A percentile compares a stretch with the other conserved stretches of the same genome.
These are phyloP conservation scores for Glomeris marginata DNA, from an alignment of 2,888 invertebrate genomes.

Conservation along the genomic window DNA sequence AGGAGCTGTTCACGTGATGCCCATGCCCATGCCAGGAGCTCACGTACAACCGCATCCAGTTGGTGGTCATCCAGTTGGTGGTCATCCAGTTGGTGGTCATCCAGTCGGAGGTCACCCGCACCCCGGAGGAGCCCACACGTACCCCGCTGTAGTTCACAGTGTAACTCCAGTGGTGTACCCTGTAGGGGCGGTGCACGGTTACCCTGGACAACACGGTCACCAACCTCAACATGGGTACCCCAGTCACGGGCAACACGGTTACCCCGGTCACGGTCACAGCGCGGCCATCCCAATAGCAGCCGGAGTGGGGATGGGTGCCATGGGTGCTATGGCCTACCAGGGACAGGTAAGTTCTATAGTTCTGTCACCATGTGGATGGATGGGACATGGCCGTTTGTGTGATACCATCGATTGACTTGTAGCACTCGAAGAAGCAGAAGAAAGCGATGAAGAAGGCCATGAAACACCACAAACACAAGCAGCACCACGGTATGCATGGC, in stretches of 20 bases:
- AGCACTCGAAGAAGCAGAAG: slow-evolving; percentile 32
- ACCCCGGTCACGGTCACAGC: slow-evolving; percentile 7
- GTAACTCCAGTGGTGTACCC: no score
- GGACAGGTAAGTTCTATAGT: background rate
- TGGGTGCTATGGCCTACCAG: no score
- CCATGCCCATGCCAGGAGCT: no score
- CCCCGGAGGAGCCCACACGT: no score
- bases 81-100: no score
- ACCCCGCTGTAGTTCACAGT: no score
- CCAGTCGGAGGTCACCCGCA: no score
- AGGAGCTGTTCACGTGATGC: no score
- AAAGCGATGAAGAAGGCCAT: slow-evolving; percentile 31
- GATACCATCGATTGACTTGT: background rate
- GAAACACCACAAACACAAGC: slow-evolving; percentile 27
- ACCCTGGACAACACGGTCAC: background rate
- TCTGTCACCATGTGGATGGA: background rate
- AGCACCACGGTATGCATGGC: slow-evolving; percentile 35
- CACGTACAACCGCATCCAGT: no score
- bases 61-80: no score
- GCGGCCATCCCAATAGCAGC: slow-evolving; percentile 13
- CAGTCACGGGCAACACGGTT: background rate
- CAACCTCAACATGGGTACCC: background rate
- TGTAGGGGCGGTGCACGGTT: no score
- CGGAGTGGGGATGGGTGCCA: slow-evolving; percentile 10
- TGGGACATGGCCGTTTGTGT: background rate